Conservation (phyloP, 2,888 invertebrate species). For the Tanypteryx hageni region DNA sequence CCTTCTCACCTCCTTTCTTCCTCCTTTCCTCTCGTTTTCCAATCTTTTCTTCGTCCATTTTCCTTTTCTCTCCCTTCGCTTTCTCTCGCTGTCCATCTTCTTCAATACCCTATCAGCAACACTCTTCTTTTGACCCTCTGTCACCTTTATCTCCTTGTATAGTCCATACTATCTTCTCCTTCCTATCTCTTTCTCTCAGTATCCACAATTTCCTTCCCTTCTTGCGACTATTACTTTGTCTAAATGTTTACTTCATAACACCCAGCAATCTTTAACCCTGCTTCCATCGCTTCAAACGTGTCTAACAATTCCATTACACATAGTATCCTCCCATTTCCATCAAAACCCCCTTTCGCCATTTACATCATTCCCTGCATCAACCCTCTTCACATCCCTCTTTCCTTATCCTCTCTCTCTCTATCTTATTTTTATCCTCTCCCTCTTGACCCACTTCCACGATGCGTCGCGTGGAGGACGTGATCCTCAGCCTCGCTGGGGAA, state of each 20-base stretch:
- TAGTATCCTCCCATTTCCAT: no score
- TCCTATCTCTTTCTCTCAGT: neutral
- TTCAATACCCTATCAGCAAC: neutral
- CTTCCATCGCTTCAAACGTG: no score
- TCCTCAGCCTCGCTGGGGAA: conserved; percentile 42
- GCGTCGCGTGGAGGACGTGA: conserved; percentile 44
- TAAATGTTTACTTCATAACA: no score
- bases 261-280: no score
- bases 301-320: no score
- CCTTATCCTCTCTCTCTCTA: neutral
- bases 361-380: neutral
- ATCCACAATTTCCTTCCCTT: no score
- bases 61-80: neutral
- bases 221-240: no score
- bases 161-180: neutral
- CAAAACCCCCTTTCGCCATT: neutral
- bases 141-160: neutral
- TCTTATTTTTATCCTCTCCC: neutral
- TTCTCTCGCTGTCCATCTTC: neutral
- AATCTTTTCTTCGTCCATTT: neutral
- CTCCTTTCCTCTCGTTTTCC: neutral
- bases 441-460: conserved; percentile 56
- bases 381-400: neutral
- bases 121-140: no score
- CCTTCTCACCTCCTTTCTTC: neutral